Percentiles rank a stretch among this genome's conserved stretches.
Conservation (phyloP, 2,888 invertebrate genomes). For the Trypoxylon attenuatum region DNA sequence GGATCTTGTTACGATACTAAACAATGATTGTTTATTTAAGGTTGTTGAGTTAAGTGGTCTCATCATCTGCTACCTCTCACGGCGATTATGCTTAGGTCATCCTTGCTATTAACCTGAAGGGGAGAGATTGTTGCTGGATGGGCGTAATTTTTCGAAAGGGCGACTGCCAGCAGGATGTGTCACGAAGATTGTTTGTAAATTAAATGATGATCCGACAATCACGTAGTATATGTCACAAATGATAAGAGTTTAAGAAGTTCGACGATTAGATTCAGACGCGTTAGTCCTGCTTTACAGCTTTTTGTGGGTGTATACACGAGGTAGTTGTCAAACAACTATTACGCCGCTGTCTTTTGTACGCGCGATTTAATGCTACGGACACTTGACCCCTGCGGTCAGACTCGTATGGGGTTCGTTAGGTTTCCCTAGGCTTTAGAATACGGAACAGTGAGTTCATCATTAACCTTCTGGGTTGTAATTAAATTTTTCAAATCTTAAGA, state of each 20-base stretch:
- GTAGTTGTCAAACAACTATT: conserved; percentile 43
- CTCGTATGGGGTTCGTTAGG: neutral
- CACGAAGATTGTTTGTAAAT: conserved; percentile 14
- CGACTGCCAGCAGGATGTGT: conserved; percentile 4
- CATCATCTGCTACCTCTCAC: too few species aligned
- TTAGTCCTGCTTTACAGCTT: conserved; percentile 43
- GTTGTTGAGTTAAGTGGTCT: too few species aligned
- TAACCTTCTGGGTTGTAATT: conserved; percentile 2
- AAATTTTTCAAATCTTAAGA: too few species aligned
- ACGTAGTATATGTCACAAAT: conserved; percentile 9
- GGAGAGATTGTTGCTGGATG: neutral
- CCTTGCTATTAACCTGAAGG: too few species aligned
- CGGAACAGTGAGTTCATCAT: too few species aligned
- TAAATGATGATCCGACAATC: conserved; percentile 9
- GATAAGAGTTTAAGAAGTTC: conserved; percentile 52
- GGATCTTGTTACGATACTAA: too few species aligned
- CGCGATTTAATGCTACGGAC: conserved; percentile 38
- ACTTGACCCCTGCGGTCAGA: conserved; percentile 29
- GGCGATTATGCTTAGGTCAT: too few species aligned
- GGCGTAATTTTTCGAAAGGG: neutral
- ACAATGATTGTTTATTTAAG: too few species aligned
- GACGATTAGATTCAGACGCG: conserved; percentile 46
- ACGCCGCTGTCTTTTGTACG: conserved; percentile 34
- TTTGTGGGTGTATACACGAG: conserved; percentile 53
- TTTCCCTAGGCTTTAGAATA: too few species aligned